Base-by-base conservation (phyloP, 2,113 vertebrate species). In the Picathartes gymnocephalus region DNA sequence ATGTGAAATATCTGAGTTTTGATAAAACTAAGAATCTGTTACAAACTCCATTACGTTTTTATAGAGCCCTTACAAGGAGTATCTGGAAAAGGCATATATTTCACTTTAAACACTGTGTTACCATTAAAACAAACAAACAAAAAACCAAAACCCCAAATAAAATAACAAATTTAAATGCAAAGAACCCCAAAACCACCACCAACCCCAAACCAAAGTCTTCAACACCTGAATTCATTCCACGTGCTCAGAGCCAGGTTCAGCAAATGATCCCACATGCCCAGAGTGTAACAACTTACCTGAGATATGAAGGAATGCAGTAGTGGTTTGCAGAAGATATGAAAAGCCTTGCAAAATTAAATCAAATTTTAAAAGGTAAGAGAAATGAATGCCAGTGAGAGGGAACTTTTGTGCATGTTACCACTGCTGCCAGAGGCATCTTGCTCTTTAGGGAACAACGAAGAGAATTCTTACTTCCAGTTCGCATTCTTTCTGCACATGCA, bases 291-390 rank as follows among this genome's bases (percentile, higher is more conserved):
- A 93, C 94, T 97, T 95, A 96, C 94, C 96, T 97, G 94, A 66
- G 42, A 83, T 93, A 64, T 23, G 81, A 81, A 91, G 88, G n/a
- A 66, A 86, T 82, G 82, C 56, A 68, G 95, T 13, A 88, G 88
- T 2, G 64, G 60, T 78, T 88, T 70, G 92, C 79, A 86, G 94
- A 81, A 92, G 74, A 51, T 74, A 95, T 42, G 88, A 81, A 93
- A 80, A 92, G 65, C 88, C 90, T 96, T 96, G 93, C 85, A 90
- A 90, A 96, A 94, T 64, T 66, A 86, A 88, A 90, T 54, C 71
- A 88, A 65, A 83, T 92, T 97, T 97, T 68, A 95, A 71, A 85
- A 85, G 60, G 57, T 58, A 90, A 94, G 87, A 91, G 27, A 95
- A 92, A 71, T 5, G 11, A 66, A 95, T 90, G 28, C 58, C 28